phyloP scores from a whole-genome alignment of 2,113 vertebrate species.

The Strigops habroptila region DNA sequence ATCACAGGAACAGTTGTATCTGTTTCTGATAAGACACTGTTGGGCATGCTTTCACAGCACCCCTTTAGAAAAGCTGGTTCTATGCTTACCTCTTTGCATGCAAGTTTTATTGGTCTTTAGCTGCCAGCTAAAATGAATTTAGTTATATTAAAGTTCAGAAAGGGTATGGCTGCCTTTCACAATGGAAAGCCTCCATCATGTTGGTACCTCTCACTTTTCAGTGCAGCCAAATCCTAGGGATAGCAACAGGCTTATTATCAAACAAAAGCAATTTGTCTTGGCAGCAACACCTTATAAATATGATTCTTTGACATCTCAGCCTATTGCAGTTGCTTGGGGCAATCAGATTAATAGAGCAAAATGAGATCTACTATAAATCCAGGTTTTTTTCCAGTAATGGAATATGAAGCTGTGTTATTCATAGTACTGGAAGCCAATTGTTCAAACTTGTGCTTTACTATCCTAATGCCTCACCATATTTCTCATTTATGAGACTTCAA shows the following conservation, averaged over 20 bases:
- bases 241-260: not conserved
- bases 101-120: not conserved
- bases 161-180: not conserved
- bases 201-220: not conserved
- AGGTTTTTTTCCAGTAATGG: not conserved
- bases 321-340: not conserved
- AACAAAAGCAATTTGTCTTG: conserved; percentile 34
- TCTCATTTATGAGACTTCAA: not conserved
- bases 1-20: not conserved
- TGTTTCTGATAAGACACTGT: not conserved
- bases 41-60: not conserved
- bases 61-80: not conserved
- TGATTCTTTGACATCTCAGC: not conserved
- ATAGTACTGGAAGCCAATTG: not conserved
- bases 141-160: not conserved
- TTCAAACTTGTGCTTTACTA: not conserved
- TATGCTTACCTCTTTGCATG: not conserved
- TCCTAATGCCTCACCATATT: not conserved
- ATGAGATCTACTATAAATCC: conserved; percentile 21
- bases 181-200: not conserved
- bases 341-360: conserved; percentile 36
- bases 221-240: not conserved
- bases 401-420: not conserved
- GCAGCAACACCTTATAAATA: conserved; percentile 13
- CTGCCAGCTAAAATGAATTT: not conserved